Evolutionary conservation across 2,888 invertebrate species (phyloP), one percentile per base, ranked within the genome.

Genomic region (Neoaliturus tenellus): DNA sequence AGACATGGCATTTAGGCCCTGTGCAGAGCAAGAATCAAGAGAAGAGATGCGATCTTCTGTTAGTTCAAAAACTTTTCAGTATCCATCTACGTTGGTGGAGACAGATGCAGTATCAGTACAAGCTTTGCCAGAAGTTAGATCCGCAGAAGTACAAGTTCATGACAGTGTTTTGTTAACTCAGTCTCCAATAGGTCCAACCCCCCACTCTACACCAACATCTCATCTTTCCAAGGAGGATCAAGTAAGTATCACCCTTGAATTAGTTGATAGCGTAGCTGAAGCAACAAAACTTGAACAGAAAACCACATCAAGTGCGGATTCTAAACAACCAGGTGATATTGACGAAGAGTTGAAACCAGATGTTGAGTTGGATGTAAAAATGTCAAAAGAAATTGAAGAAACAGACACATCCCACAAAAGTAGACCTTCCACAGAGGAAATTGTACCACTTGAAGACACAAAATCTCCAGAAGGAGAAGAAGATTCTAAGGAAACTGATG

Each of bases 121-220:
- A 78, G 78, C 78, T 33, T 48, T 78, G 14, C 78, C 78, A 20
- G 78, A 78, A 33, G 78, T 78, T 5, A 78, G 48, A 55, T 78
- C 78, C 20, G 35, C 55, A 33, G 55, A 78, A 35, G 55, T 78
- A n/a, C 78, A 78, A 55, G 55, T 55, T 20, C 8, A 20, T 55
- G 31, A 78, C n/a, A 78, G 78, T 55, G 1, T 51, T n/a, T 28
- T 78, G 17, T 48, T 28, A 28, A 1, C 14, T 62, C 62, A 28
- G 31, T 17, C 14, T 25, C 28, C 31, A 62, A 31, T 31, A 31
- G 28, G 5, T 23, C 3, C n/a, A n/a, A n/a, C n/a, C n/a, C n/a
- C 25, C 3, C 28, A 62, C 28, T 1, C 62, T 28, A 62, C 5
- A 28, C 55, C 25, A 6, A 23, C 51, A 51, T 28, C 28, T 14